Percentiles rank a stretch among this genome's conserved stretches.
phyloP scores from a whole-genome alignment of 2,888 invertebrate species.

The Acrocera orbiculus region DNA sequence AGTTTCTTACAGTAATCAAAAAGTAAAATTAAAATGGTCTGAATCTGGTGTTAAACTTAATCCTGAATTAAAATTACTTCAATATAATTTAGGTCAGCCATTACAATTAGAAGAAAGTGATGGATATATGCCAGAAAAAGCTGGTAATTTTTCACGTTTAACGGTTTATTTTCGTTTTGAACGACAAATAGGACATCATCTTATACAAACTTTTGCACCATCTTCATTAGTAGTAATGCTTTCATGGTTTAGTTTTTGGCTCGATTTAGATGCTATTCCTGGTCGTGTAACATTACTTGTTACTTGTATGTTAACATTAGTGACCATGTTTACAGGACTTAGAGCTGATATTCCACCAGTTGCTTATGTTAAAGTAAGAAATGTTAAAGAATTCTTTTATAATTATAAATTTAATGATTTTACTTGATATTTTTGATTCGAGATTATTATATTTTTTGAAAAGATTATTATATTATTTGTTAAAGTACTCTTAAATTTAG shows the following conservation, averaged over 20 bases:
- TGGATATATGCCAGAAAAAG: constrained; percentile 58
- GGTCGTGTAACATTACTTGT: constrained; percentile 65
- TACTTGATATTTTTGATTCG: background rate
- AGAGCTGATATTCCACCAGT: constrained; percentile 71
- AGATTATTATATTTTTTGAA: background rate
- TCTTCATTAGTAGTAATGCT: constrained; percentile 66
- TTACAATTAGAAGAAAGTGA: constrained; percentile 51
- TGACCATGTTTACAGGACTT: constrained; percentile 71
- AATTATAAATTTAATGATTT: background rate
- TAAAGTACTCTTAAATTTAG: too few species aligned
- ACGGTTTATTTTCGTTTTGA: constrained; percentile 66
- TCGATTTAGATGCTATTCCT: constrained; percentile 68
- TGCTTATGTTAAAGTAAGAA: constrained; percentile 62
- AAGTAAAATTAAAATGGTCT: constrained; percentile 58
- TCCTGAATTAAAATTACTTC: constrained; percentile 59
- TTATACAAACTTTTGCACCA: constrained; percentile 72
- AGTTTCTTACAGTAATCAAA: constrained; percentile 67
- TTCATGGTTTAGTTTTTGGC: constrained; percentile 78
- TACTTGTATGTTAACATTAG: constrained; percentile 67
- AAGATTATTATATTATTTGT: background rate
- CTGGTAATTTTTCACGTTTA: constrained; percentile 64
- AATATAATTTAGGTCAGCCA: constrained; percentile 61
- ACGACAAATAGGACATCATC: constrained; percentile 66
- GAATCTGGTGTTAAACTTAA: constrained; percentile 58
- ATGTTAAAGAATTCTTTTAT: background rate